These are phyloP conservation scores for Drosophila serrata DNA, from an alignment of 1,140 invertebrate species.

Conservation along the genomic window DNA sequence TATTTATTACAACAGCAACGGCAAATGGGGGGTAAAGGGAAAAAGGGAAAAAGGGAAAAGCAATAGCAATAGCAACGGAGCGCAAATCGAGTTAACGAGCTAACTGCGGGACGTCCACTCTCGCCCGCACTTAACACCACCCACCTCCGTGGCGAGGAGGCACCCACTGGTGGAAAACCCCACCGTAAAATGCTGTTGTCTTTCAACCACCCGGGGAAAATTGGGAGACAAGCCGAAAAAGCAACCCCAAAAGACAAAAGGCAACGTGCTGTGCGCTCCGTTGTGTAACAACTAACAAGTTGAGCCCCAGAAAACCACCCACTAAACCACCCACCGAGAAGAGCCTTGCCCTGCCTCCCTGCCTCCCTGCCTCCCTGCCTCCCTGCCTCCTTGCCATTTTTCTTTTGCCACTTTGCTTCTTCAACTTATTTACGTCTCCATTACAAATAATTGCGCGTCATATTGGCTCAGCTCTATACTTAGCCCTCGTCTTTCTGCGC, in stretches of 20 bases:
- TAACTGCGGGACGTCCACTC: constrained; percentile 68
- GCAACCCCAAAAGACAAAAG: constrained; percentile 68
- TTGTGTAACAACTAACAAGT: constrained; percentile 80
- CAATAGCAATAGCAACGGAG: constrained; percentile 29
- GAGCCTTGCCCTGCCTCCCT: neutral
- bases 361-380: neutral
- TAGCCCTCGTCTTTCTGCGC: constrained; percentile 45
- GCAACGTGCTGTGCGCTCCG: constrained; percentile 17
- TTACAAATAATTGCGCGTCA: constrained; percentile 85
- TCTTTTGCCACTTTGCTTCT: constrained; percentile 78
- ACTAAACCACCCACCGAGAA: constrained; percentile 12
- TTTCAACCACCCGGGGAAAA: constrained; percentile 40
- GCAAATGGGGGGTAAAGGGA: constrained; percentile 6
- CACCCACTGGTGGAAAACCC: constrained; percentile 13
- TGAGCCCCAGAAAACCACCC: constrained; percentile 30
- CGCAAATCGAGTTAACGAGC: constrained; percentile 81
- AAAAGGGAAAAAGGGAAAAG: neutral
- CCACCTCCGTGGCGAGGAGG: no score
- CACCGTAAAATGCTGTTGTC: constrained; percentile 27
- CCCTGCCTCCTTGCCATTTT: constrained; percentile 64
- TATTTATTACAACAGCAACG: constrained; percentile 69
- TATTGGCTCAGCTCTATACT: constrained; percentile 79
- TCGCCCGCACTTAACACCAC: constrained; percentile 20
- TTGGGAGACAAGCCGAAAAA: constrained; percentile 37
- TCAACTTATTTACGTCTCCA: constrained; percentile 84